Evolutionary conservation across 2,797 vertebrate genomes (phyloP).

Genomic region (Hippocampus kuda): DNA sequence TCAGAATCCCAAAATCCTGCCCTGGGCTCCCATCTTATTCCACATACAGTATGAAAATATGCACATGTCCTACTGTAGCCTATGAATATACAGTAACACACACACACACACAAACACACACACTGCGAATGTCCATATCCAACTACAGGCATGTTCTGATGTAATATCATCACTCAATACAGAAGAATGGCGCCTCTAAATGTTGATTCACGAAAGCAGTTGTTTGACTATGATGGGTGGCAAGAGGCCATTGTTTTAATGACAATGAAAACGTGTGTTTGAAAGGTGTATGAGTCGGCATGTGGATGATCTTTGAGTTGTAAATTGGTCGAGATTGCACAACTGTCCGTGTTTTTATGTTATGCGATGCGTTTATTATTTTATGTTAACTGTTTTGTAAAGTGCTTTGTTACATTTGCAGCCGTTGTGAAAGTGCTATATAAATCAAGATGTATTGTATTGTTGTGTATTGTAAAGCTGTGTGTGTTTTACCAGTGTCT

Average conservation of each 20-base stretch:
- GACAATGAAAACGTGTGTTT: background rate
- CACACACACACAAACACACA: too few relatives aligned
- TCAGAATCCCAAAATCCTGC: conserved; percentile 51
- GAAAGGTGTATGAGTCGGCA: background rate
- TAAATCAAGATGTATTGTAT: too few relatives aligned
- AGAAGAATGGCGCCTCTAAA: conserved; percentile 14
- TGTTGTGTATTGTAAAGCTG: too few relatives aligned
- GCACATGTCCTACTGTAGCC: conserved; percentile 19
- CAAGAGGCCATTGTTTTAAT: conserved; percentile 2
- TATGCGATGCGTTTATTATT: too few relatives aligned
- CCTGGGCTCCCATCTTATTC: conserved; percentile 51
- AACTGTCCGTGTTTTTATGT: too few relatives aligned
- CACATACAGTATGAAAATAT: conserved; percentile 47
- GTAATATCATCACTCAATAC: conserved; percentile 23
- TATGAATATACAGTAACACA: too few relatives aligned
- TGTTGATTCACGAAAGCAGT: conserved; percentile 12
- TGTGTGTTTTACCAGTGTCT: background rate
- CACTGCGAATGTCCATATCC: too few relatives aligned
- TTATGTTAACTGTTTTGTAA: too few relatives aligned
- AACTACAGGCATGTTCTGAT: conserved; percentile 1
- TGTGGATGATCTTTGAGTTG: too few relatives aligned
- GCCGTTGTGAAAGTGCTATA: too few relatives aligned
- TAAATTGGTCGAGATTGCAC: too few relatives aligned
- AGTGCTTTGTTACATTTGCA: too few relatives aligned
- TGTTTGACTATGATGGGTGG: conserved; percentile 12